A percentile compares a stretch with the other conserved stretches of the same genome.
phyloP scores from a whole-genome alignment of 2,797 vertebrate species.

The Amazona ochrocephala region DNA sequence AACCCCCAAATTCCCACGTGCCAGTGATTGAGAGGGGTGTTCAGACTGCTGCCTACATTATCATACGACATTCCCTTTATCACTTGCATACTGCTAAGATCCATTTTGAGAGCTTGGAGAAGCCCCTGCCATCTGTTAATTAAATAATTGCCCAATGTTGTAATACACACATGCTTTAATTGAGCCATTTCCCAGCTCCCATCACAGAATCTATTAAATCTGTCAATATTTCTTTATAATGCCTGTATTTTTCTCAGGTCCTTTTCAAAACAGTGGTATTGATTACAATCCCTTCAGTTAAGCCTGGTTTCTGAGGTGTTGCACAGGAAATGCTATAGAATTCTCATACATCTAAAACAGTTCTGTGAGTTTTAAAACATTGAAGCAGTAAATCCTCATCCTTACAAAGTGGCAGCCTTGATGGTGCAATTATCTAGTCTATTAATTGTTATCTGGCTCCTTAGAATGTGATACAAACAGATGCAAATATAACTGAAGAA shows the following conservation, averaged over 20 bases:
- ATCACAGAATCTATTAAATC: constrained; percentile 15
- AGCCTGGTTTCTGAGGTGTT: background rate
- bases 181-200: constrained; percentile 16
- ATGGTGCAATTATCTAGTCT: constrained; percentile 17
- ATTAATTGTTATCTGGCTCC: constrained; percentile 26
- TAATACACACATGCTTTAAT: constrained; percentile 16
- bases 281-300: background rate
- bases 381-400: background rate
- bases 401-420: background rate
- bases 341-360: background rate
- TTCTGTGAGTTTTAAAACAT: background rate
- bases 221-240: constrained; percentile 45
- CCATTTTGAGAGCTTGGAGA: constrained; percentile 1
- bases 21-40: background rate
- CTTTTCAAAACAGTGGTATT: background rate
- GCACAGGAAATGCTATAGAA: background rate
- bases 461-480: background rate
- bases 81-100: background rate
- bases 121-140: constrained; percentile 45
- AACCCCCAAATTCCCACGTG: background rate
- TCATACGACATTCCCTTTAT: background rate
- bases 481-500: background rate
- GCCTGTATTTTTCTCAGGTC: background rate
- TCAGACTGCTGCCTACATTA: background rate
- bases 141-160: constrained; percentile 38